These are phyloP conservation scores for Henicopernis longicauda DNA, from an alignment of 2,113 vertebrate species.

Conservation along the genomic window DNA sequence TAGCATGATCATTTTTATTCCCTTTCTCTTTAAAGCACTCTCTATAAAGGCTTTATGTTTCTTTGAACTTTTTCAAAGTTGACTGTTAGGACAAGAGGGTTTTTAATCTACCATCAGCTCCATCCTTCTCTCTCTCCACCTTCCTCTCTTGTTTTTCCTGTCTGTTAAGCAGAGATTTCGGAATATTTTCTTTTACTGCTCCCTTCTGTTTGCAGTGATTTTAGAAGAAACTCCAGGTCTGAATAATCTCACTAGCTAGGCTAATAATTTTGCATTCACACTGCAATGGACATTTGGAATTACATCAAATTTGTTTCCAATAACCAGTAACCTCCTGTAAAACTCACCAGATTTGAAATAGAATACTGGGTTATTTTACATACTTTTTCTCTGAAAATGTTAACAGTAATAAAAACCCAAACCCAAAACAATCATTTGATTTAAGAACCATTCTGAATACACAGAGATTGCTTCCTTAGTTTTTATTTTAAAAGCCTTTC, in stretches of 20 bases:
- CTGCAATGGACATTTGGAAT: not conserved
- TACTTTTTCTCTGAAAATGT: not conserved
- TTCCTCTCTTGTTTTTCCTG: not conserved
- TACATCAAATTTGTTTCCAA: not conserved
- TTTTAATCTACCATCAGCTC: slow-evolving; percentile 20
- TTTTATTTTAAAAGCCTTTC: slow-evolving; percentile 11
- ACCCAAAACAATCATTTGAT: not conserved
- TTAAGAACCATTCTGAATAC: not conserved
- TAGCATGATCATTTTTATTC: not conserved
- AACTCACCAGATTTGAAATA: not conserved
- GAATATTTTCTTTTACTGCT: not conserved
- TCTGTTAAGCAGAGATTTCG: not conserved
- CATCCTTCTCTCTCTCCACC: not conserved
- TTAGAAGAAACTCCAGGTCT: not conserved
- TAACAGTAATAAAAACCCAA: not conserved
- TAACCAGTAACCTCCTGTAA: not conserved
- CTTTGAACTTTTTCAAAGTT: not conserved
- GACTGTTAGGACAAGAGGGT: not conserved
- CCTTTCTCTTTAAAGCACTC: not conserved
- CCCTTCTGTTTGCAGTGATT: not conserved
- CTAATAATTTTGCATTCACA: not conserved
- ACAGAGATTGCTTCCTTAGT: not conserved
- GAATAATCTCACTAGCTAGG: not conserved
- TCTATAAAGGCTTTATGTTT: not conserved
- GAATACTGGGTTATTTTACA: not conserved